These are phyloP conservation scores for Macroramphosus scolopax DNA, from an alignment of 2,797 vertebrate genomes.

Conservation along the genomic window DNA sequence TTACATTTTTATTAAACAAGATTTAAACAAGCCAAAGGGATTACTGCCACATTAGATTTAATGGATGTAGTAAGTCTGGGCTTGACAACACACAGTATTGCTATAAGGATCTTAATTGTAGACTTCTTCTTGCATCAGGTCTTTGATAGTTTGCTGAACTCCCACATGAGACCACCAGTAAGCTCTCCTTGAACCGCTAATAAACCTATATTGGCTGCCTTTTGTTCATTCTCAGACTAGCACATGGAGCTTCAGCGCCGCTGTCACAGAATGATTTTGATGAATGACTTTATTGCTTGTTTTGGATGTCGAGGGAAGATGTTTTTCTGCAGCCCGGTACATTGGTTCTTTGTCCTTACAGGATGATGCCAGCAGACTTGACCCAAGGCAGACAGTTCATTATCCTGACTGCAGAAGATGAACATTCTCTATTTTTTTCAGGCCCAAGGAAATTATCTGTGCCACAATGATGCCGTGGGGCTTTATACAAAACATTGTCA, in stretches of 20 bases:
- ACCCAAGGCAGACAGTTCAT: conserved; percentile 44
- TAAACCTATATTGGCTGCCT: conserved; percentile 34
- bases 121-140: conserved; percentile 8
- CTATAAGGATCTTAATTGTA: conserved; percentile 11
- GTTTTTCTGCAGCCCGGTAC: conserved; percentile 50
- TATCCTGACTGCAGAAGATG: conserved; percentile 36
- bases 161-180: conserved; percentile 26
- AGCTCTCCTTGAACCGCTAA: conserved; percentile 23
- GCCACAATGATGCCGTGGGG: conserved; percentile 36
- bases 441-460: conserved; percentile 40
- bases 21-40: too few relatives aligned
- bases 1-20: too few relatives aligned
- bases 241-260: conserved; percentile 22
- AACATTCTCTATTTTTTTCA: conserved; percentile 32
- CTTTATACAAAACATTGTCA: too few relatives aligned
- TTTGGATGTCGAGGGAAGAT: conserved; percentile 55
- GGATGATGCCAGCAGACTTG: conserved; percentile 41
- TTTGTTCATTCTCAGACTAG: conserved; percentile 25
- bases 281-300: conserved; percentile 68
- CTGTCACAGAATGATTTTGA: conserved; percentile 62
- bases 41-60: conserved; percentile 1
- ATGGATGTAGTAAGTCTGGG: background rate
- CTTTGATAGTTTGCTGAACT: conserved; percentile 7
- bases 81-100: background rate
- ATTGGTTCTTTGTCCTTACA: conserved; percentile 55